phyloP scores from a whole-genome alignment of 2,797 vertebrate genomes.

The Sebastes cheni region DNA sequence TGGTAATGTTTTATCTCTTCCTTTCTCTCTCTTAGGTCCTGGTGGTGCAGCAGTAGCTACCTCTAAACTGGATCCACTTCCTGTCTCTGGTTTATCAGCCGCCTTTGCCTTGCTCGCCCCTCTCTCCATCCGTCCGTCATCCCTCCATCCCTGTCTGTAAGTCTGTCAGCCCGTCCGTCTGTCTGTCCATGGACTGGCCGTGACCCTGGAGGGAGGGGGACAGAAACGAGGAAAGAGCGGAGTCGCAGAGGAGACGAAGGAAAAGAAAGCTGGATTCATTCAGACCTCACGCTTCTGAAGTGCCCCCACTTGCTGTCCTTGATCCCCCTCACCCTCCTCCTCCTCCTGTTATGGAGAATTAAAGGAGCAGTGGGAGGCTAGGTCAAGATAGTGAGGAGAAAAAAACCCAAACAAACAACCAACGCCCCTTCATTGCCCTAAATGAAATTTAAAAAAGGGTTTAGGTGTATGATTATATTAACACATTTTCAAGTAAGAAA shows the following conservation, averaged over 20 bases:
- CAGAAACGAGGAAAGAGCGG: conserved; percentile 71
- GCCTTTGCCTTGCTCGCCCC: conserved; percentile 53
- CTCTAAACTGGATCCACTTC: conserved; percentile 64
- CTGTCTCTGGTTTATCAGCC: conserved; percentile 54
- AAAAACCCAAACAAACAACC: background rate
- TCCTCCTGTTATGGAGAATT: conserved; percentile 76
- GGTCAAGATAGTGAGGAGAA: conserved; percentile 38
- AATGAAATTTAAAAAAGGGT: background rate
- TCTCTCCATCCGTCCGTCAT: conserved; percentile 53
- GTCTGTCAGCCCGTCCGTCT: conserved; percentile 32
- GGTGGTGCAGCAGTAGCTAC: conserved; percentile 72
- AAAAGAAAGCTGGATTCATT: conserved; percentile 73
- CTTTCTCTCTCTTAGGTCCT: conserved; percentile 56
- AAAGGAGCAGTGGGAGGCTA: conserved; percentile 63
- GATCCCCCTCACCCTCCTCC: conserved; percentile 65
- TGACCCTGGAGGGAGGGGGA: conserved; percentile 79
- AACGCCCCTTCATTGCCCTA: background rate
- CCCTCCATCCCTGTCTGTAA: conserved; percentile 43
- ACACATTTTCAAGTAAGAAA: conserved; percentile 27
- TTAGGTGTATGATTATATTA: background rate
- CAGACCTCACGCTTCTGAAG: conserved; percentile 58
- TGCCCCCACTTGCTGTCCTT: conserved; percentile 57
- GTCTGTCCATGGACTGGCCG: conserved; percentile 80
- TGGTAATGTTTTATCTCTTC: conserved; percentile 40
- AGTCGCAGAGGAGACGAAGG: conserved; percentile 50